phyloP scores from a whole-genome alignment of 2,797 vertebrate genomes.

The Sebastes vulpes region DNA sequence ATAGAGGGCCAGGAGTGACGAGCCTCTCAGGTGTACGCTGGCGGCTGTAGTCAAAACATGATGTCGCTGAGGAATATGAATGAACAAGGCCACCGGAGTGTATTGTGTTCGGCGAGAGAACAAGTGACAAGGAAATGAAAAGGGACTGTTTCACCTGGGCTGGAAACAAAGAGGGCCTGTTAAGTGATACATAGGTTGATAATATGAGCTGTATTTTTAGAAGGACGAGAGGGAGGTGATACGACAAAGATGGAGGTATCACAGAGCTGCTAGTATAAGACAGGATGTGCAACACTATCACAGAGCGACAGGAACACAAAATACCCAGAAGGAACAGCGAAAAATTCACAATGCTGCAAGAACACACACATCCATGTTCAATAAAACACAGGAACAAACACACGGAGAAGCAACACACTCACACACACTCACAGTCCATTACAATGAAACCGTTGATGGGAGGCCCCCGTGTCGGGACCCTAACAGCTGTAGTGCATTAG shows the following conservation, averaged over 20 bases:
- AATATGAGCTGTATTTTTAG: slow-evolving; percentile 12
- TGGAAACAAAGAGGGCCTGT: slow-evolving; percentile 40
- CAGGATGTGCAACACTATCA: slow-evolving; percentile 1
- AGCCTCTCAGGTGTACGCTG: slow-evolving; percentile 1
- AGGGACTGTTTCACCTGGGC: slow-evolving; percentile 32
- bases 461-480: slow-evolving; percentile 77
- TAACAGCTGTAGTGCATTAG: slow-evolving; percentile 93
- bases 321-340: slow-evolving; percentile 20
- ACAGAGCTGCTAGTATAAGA: slow-evolving; percentile 6
- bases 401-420: background rate
- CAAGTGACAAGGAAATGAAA: slow-evolving; percentile 8
- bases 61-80: slow-evolving; percentile 4
- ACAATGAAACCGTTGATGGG: slow-evolving; percentile 82
- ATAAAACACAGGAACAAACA: slow-evolving; percentile 34
- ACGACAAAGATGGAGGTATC: slow-evolving; percentile 8
- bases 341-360: slow-evolving; percentile 11
- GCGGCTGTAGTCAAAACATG: background rate
- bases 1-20: background rate
- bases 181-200: slow-evolving; percentile 28
- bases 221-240: slow-evolving; percentile 10
- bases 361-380: background rate
- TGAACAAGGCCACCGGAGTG: slow-evolving; percentile 31
- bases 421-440: slow-evolving; percentile 36
- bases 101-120: slow-evolving; percentile 10
- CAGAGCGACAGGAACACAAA: background rate